Evolutionary conservation across 2,113 vertebrate genomes (phyloP).

Genomic region (Tenebrosternarchus preto): DNA sequence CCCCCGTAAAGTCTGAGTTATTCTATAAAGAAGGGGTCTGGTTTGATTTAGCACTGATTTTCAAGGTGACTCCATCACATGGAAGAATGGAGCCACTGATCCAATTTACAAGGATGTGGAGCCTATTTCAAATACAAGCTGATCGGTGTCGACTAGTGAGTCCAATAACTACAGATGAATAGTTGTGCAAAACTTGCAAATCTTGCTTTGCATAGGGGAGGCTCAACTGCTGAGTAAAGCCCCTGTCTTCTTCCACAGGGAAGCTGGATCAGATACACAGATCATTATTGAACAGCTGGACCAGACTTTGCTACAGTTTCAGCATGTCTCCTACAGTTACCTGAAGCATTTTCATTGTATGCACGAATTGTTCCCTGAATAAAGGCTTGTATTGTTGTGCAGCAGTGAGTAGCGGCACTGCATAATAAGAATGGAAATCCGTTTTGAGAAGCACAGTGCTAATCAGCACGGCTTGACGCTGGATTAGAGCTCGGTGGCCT

Average conservation of each 20-base stretch:
- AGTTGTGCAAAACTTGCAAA: too few relatives aligned
- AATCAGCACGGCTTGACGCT: slow-evolving; percentile 6
- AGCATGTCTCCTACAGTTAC: not conserved
- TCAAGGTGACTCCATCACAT: too few relatives aligned
- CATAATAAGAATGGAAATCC: slow-evolving; percentile 13
- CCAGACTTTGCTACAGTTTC: too few relatives aligned
- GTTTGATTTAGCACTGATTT: not conserved
- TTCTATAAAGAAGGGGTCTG: slow-evolving; percentile 7
- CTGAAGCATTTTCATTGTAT: not conserved
- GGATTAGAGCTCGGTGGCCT: slow-evolving; percentile 3
- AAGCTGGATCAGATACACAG: not conserved
- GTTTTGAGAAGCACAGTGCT: not conserved
- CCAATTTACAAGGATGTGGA: too few relatives aligned
- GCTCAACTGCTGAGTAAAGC: too few relatives aligned
- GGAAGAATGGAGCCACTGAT: too few relatives aligned
- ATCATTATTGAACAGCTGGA: not conserved
- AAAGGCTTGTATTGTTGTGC: not conserved
- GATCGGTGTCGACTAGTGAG: too few relatives aligned
- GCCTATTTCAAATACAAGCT: too few relatives aligned
- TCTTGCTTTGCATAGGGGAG: too few relatives aligned
- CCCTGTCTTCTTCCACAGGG: not conserved
- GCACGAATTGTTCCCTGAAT: not conserved
- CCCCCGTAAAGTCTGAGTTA: too few relatives aligned
- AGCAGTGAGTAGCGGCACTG: not conserved
- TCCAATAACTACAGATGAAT: too few relatives aligned